These are phyloP conservation scores for Brachyptera putata DNA, from an alignment of 2,888 invertebrate genomes.

Conservation along the genomic window DNA sequence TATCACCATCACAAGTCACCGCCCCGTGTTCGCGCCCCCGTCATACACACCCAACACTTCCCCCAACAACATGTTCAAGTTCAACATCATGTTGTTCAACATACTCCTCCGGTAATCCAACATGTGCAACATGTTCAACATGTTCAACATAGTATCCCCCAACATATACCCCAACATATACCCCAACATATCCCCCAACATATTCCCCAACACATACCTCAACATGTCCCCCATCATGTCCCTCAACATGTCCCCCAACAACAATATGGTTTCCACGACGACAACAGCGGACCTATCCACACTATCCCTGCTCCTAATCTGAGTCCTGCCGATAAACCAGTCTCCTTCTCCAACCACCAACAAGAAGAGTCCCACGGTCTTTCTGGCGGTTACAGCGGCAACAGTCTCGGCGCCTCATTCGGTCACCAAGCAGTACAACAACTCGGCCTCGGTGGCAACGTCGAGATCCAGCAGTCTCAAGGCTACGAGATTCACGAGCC, in stretches of 20 bases:
- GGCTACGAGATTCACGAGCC: constrained; percentile 48
- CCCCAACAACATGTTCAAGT: no score
- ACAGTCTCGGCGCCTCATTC: not conserved
- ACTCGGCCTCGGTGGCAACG: constrained; percentile 28
- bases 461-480: constrained; percentile 46
- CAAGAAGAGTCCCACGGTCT: no score
- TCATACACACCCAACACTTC: not conserved
- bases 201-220: no score
- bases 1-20: not conserved
- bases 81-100: not conserved
- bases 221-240: no score
- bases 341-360: no score
- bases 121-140: not conserved
- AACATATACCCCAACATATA: no score
- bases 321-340: constrained; percentile 45
- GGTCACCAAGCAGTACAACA: constrained; percentile 27
- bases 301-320: constrained; percentile 83
- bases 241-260: not conserved
- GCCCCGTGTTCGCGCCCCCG: not conserved
- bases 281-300: constrained; percentile 69
- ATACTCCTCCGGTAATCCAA: not conserved
- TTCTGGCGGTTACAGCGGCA: no score
- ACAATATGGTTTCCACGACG: constrained; percentile 28
- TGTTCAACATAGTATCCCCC: not conserved
- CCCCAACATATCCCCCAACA: not conserved